Conservation (phyloP, 1,140 invertebrate species). For the Telenomus remus region DNA sequence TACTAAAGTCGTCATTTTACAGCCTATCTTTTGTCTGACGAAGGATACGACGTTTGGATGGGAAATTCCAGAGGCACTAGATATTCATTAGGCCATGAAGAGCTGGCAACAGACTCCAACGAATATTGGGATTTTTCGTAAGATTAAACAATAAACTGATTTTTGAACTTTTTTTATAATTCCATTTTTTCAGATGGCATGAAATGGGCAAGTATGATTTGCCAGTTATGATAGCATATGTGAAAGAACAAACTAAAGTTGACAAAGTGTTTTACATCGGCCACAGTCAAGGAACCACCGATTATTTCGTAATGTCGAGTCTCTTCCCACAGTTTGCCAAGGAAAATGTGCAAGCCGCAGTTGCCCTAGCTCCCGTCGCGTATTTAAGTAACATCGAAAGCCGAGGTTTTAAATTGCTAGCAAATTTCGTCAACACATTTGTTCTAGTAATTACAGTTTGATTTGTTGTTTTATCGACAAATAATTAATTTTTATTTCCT, state of each 20-base stretch:
- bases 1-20: slow-evolving; percentile 36
- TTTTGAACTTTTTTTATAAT: neutral
- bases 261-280: slow-evolving; percentile 80
- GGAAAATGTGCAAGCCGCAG: slow-evolving; percentile 72
- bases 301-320: slow-evolving; percentile 81
- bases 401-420: slow-evolving; percentile 6
- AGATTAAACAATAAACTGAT: too few relatives aligned
- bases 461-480: too few relatives aligned
- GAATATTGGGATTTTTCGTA: slow-evolving; percentile 85
- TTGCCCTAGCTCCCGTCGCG: slow-evolving; percentile 78
- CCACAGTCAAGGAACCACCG: slow-evolving; percentile 80
- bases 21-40: slow-evolving; percentile 82
- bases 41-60: slow-evolving; percentile 87
- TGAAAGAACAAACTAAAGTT: slow-evolving; percentile 66
- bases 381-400: slow-evolving; percentile 69
- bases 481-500: too few relatives aligned
- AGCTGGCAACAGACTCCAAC: slow-evolving; percentile 63
- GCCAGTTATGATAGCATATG: slow-evolving; percentile 54
- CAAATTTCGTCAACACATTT: neutral
- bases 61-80: slow-evolving; percentile 82
- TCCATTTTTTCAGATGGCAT: slow-evolving; percentile 71
- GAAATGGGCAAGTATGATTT: slow-evolving; percentile 56
- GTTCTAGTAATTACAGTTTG: neutral
- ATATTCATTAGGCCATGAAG: slow-evolving; percentile 77
- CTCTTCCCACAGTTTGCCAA: slow-evolving; percentile 72